Evolutionary conservation across 64 coral and sea anemone genomes (phyloP).

Genomic region (Montipora cactus): DNA sequence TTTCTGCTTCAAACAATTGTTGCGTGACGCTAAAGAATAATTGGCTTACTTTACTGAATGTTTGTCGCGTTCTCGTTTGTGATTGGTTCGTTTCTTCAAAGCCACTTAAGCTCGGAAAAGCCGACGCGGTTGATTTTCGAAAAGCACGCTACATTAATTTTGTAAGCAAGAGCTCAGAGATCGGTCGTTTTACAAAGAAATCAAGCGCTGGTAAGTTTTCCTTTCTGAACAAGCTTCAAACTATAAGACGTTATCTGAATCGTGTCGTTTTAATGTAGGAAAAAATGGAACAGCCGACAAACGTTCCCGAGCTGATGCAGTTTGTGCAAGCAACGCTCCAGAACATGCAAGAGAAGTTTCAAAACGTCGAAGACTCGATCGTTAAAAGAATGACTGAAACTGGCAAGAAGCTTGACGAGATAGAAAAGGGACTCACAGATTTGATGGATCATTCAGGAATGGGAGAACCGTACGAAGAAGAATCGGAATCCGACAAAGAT

Average conservation of each 20-base stretch:
- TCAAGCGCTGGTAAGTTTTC: conserved; percentile 9
- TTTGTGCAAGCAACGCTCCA: conserved; percentile 88
- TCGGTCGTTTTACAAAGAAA: neutral
- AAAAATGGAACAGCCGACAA: conserved; percentile 83
- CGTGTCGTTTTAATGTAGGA: neutral
- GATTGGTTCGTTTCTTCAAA: neutral
- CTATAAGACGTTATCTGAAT: neutral
- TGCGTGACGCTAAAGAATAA: neutral
- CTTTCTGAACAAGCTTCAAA: neutral
- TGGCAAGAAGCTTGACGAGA: conserved; percentile 87
- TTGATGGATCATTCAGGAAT: conserved; percentile 97
- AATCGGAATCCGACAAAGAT: conserved; percentile 85
- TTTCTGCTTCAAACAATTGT: neutral
- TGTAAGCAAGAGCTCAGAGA: no score
- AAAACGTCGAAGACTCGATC: conserved; percentile 86
- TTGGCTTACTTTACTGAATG: neutral
- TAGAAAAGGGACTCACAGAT: conserved; percentile 94
- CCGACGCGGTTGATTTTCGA: neutral
- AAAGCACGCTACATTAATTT: neutral
- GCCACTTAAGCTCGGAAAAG: neutral
- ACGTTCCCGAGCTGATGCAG: conserved; percentile 89
- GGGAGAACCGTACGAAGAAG: conserved; percentile 92
- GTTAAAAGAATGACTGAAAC: conserved; percentile 89
- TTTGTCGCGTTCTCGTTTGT: neutral
- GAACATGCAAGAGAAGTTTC: conserved; percentile 95